A percentile compares a stretch with the other conserved stretches of the same genome.
phyloP scores from a whole-genome alignment of 2,888 invertebrate genomes.

The Lasioglossum malachurum region DNA sequence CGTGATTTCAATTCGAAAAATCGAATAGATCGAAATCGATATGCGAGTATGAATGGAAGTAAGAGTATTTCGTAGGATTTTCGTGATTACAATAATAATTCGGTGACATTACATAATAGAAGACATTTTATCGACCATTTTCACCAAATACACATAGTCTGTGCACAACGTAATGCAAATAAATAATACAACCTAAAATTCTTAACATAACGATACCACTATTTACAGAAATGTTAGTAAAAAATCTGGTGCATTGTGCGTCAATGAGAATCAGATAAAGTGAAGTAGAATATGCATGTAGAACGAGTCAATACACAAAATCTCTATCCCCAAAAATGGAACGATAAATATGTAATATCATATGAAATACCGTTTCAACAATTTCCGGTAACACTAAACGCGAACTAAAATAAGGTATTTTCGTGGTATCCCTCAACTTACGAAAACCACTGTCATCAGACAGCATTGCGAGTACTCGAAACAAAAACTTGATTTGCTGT shows the following conservation, averaged over 20 bases:
- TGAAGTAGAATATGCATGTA: neutral
- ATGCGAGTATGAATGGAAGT: neutral
- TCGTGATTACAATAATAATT: neutral
- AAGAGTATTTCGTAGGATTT: neutral
- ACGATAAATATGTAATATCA: slow-evolving; percentile 20
- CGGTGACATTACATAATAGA: slow-evolving; percentile 26
- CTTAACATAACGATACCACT: neutral
- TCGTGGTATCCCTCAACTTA: neutral
- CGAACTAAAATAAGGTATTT: slow-evolving; percentile 20
- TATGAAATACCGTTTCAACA: slow-evolving; percentile 16
- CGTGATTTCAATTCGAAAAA: neutral
- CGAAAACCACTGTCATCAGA: slow-evolving; percentile 10
- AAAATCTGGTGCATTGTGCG: neutral
- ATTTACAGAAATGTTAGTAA: slow-evolving; percentile 10
- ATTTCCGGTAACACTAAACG: slow-evolving; percentile 20
- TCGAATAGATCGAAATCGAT: neutral
- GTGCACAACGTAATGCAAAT: neutral
- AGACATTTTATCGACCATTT: slow-evolving; percentile 15
- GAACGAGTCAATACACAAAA: neutral
- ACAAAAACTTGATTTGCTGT: neutral
- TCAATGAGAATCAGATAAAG: neutral
- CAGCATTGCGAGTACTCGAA: neutral
- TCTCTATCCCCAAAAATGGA: neutral
- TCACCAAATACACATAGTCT: too few species aligned
- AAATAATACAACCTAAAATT: neutral